Evolutionary conservation across 2,888 invertebrate genomes (phyloP).

Genomic region (Ormyrus nitidulus): DNA sequence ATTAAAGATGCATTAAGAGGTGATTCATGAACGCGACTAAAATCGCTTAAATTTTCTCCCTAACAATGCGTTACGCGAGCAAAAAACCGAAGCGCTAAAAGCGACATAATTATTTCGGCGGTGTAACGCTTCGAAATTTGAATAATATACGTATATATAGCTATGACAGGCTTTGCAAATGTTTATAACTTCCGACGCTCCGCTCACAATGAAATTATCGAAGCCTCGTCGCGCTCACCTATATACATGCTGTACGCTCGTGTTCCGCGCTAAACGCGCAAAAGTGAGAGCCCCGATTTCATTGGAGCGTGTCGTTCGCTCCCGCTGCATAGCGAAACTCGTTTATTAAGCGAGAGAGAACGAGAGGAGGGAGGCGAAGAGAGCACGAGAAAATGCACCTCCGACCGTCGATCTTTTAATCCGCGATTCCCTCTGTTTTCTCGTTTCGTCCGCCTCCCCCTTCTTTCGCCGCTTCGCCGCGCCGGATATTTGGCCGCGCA

Average conservation of each 20-base stretch:
- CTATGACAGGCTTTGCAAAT: too few species aligned
- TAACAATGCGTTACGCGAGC: too few species aligned
- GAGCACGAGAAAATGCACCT: not conserved
- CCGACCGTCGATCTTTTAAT: constrained; percentile 34
- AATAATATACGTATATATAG: too few species aligned
- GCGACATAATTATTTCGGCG: too few species aligned
- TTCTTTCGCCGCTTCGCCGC: not conserved
- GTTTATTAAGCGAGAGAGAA: constrained; percentile 6
- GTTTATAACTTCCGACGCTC: too few species aligned
- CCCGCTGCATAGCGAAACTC: not conserved
- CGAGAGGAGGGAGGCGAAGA: not conserved
- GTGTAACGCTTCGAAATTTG: too few species aligned
- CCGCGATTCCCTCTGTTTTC: not conserved
- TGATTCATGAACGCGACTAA: too few species aligned
- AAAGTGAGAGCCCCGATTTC: not conserved
- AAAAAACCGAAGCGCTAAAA: too few species aligned
- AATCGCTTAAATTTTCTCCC: too few species aligned
- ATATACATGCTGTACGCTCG: not conserved
- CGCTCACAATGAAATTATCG: not conserved
- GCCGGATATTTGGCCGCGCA: not conserved
- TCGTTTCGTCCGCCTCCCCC: not conserved
- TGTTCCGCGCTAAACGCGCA: constrained; percentile 6
- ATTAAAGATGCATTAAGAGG: too few species aligned
- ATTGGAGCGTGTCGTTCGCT: not conserved
- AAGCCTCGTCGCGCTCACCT: not conserved